Base-by-base conservation (phyloP, 2,888 invertebrate species). In the Campopleginae sp. region DNA sequence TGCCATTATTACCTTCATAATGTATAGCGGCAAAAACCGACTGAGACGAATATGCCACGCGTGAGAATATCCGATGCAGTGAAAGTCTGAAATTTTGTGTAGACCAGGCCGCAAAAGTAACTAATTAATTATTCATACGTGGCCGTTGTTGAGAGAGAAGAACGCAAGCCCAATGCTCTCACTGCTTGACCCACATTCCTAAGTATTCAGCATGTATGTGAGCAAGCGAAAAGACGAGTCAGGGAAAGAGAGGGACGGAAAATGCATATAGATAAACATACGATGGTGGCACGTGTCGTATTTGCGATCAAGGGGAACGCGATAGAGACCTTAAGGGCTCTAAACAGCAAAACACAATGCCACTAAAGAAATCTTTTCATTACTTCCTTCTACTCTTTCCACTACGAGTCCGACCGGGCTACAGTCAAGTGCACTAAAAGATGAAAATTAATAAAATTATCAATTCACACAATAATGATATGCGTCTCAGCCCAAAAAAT, bases 101-200 rank as follows among this genome's bases (percentile, higher is more conserved):
- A 70, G 77, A 84, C 75, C 87, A 74, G 76, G 74, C 84, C 82
- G 81, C 86, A 88, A 90, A 90, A 91, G 89, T 89, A 89, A 89
- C 88, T 87, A 89, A 92, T 92, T 92, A 92, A 92, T 92, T 92
- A 92, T 92, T 92, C 92, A 92, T 92, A 89, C 90, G 89, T 89
- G 90, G 89, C 91, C 90, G 85, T 87, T 89, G 90, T 89, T 90
- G 89, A 88, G 54, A 38, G 51, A 71, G 82, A 86, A 70, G 82
- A 82, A 86, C 84, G n/a, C 77, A 86, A 87, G 87, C 88, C 85
- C 87, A 84, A 51, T 86, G 85, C 85, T 90, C 88, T 91, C 91
- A 90, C 90, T 90, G 90, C 88, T 68, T 42, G 88, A 82, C 61
- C 66, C 86, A 86, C 86, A 84, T 81, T 86, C 86, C 76, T 81